Base-by-base conservation (phyloP, 2,888 invertebrate genomes). In the Linyphia triangularis region DNA sequence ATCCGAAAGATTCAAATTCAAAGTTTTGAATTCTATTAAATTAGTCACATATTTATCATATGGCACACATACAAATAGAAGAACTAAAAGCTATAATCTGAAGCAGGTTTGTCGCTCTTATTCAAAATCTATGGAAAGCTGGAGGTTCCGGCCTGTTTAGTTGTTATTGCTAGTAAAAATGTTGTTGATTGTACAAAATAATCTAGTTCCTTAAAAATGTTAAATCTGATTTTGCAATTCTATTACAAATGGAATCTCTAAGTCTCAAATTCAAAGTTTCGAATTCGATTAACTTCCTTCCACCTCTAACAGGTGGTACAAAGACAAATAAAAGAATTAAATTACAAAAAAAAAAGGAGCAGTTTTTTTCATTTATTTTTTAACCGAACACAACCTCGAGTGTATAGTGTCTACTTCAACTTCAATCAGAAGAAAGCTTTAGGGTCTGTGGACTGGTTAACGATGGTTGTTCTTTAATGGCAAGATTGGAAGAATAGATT, bases 401-500 rank as follows among this genome's bases (percentile, higher is more conserved):
- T 70, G 51, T n/a, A 43, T 22, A 70, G 28, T 43, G 24, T 51
- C 70, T 70, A 70, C n/a, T 70, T 57, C 57, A 37, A 63, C 24
- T 77, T 37, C 77, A 77, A 77, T 77, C 77, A 61, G 63, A 77
- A 63, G 19, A 16, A 24, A 59, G 40, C 63, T 33, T 40, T 37
- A n/a, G 40, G 24, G 37, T n/a, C 26, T 22, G 77, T n/a, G 40
- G 22, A 61, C 63, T 26, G 63, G 77, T 77, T 77, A 77, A 77
- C 77, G 77, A 63, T 40, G 30, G 37, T 63, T 63, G 63, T 77
- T 61, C 40, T 57, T 77, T 77, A 61, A 43, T n/a, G 63, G 63
- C 37, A 16, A 63, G 77, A 63, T 77, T 77, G 63, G 63, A 26
- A 77, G 77, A 77, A 77, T 61, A 77, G 77, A 63, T 77, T 77